A percentile compares a stretch with the other conserved stretches of the same genome.
phyloP scores from a whole-genome alignment of 2,113 vertebrate genomes.

The Salvelinus namaycush region DNA sequence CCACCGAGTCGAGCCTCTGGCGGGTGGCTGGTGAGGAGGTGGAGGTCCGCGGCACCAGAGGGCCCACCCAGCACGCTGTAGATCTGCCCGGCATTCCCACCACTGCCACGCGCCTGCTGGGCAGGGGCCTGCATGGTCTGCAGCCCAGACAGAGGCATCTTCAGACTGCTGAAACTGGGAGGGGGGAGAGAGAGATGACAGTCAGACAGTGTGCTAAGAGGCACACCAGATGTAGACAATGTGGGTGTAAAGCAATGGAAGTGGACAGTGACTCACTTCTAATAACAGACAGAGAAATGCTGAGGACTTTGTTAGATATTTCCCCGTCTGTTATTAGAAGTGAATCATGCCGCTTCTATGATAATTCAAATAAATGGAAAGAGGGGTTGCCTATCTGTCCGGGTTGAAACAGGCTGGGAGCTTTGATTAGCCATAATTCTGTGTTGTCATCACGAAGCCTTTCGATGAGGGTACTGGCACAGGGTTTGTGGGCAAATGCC shows the following conservation, averaged over 20 bases:
- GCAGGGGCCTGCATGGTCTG: conserved; percentile 51
- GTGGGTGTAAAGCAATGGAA: not conserved
- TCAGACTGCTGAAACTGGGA: conserved; percentile 57
- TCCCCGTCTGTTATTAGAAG: not conserved
- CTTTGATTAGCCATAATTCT: conserved; percentile 78
- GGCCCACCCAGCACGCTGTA: conserved; percentile 67
- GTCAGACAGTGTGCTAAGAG: not conserved
- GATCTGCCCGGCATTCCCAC: conserved; percentile 15
- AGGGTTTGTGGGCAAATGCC: conserved; percentile 58
- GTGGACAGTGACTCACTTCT: not conserved
- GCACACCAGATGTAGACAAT: not conserved
- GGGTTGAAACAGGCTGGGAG: conserved; percentile 68
- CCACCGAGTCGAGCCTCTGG: not conserved
- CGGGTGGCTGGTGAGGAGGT: conserved; percentile 55
- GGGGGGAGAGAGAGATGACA: not conserved
- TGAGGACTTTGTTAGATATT: no score
- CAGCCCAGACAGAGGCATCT: conserved; percentile 67
- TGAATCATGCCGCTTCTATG: not conserved
- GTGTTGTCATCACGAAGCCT: conserved; percentile 41
- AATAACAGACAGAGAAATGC: no score
- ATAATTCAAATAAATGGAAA: not conserved
- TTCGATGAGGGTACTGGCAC: conserved; percentile 39
- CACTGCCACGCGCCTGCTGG: not conserved
- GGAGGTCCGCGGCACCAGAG: conserved; percentile 45
- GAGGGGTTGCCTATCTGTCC: conserved; percentile 53